phyloP scores from a whole-genome alignment of 2,888 invertebrate species.

The Tenthredo amoena region DNA sequence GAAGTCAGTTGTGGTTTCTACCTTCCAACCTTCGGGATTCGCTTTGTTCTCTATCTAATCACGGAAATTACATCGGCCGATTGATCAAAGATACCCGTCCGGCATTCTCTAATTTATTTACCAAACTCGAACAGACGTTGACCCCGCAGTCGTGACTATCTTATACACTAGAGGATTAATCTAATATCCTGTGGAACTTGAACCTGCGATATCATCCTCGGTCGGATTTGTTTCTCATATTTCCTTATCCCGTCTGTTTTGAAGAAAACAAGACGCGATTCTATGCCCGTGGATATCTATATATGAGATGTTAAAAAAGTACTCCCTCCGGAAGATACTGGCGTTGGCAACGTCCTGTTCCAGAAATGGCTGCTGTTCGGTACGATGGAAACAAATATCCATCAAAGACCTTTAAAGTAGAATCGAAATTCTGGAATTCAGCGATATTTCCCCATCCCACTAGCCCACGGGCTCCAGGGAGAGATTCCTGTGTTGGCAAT shows the following conservation, averaged over 20 bases:
- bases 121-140: conserved; percentile 22
- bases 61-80: conserved; percentile 69
- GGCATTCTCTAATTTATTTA: conserved; percentile 48
- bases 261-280: not conserved
- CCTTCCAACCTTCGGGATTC: conserved; percentile 60
- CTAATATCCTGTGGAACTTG: not conserved
- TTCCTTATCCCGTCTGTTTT: not conserved
- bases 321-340: conserved; percentile 22
- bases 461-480: conserved; percentile 46
- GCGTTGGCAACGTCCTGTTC: conserved; percentile 13
- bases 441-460: conserved; percentile 58
- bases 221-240: not conserved
- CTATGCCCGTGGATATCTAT: not conserved
- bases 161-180: not conserved
- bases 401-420: conserved; percentile 51
- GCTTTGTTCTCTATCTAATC: conserved; percentile 70
- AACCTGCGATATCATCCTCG: not conserved
- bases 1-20: conserved; percentile 51
- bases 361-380: conserved; percentile 9
- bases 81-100: conserved; percentile 66
- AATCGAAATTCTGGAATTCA: conserved; percentile 62
- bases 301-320: conserved; percentile 5
- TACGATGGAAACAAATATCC: conserved; percentile 56
- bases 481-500: conserved; percentile 56
- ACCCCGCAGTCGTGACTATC: not conserved